A percentile compares a stretch with the other conserved stretches of the same genome.
These are phyloP conservation scores for Alentia gelatinosa DNA, from an alignment of 2,888 invertebrate genomes.

Conservation along the genomic window DNA sequence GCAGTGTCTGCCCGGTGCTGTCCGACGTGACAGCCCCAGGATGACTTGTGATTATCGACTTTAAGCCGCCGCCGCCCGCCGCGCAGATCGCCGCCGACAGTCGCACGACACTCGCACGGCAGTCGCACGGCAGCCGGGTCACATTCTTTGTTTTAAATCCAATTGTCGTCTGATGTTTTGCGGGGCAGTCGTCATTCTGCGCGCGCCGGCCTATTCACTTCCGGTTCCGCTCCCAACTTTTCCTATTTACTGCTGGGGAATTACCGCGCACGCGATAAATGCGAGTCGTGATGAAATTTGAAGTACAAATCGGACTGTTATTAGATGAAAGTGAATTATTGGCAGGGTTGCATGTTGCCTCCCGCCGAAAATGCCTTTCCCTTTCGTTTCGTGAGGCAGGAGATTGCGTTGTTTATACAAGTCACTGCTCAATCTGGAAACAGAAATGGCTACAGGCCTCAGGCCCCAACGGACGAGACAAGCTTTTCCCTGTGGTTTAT, in stretches of 20 bases:
- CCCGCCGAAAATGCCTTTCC: background rate
- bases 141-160: conserved; percentile 16
- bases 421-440: background rate
- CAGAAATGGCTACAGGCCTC: background rate
- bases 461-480: no score
- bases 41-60: conserved; percentile 14
- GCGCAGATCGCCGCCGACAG: background rate
- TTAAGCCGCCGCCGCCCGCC: background rate
- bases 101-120: no score
- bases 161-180: conserved; percentile 16
- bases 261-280: background rate
- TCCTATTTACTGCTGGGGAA: background rate
- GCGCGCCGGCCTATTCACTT: background rate
- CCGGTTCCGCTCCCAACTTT: background rate
- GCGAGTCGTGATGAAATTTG: conserved; percentile 16
- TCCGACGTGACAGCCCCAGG: background rate
- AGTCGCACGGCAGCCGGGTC: background rate
- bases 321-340: conserved; percentile 12
- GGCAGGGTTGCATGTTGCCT: background rate
- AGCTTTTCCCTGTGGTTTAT: no score
- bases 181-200: background rate
- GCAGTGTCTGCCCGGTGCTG: background rate
- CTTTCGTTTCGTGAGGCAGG: background rate
- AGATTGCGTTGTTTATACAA: background rate
- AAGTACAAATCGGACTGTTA: conserved; percentile 39